Conservation (phyloP, 2,113 vertebrate species). For the Proteles cristata region DNA sequence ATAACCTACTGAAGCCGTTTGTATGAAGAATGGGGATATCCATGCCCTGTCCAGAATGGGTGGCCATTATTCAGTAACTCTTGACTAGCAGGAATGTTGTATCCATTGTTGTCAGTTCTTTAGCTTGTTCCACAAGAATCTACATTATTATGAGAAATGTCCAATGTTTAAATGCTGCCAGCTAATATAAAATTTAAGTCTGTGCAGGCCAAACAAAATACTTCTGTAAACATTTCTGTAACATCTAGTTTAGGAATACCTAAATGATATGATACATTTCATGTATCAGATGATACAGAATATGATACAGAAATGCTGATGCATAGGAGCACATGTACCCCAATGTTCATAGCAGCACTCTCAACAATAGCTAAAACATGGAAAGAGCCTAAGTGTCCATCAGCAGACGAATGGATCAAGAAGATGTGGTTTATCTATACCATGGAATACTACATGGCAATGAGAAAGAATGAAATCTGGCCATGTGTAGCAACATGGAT, state of each 20-base stretch:
- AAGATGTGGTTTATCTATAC: too few relatives aligned
- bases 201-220: neutral
- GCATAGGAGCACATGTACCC: too few relatives aligned
- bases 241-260: neutral
- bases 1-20: neutral
- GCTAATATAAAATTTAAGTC: conserved; percentile 2
- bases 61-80: neutral
- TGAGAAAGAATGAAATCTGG: too few relatives aligned
- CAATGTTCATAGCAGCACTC: too few relatives aligned
- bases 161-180: neutral
- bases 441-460: too few relatives aligned
- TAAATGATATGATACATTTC: too few relatives aligned
- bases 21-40: neutral
- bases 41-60: neutral
- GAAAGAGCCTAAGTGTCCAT: too few relatives aligned
- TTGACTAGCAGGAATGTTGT: neutral
- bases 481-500: too few relatives aligned
- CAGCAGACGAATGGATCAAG: too few relatives aligned
- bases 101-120: neutral
- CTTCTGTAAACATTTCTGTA: neutral
- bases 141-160: neutral
- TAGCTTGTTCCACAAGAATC: neutral
- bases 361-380: too few relatives aligned
- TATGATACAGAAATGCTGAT: too few relatives aligned
- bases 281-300: too few relatives aligned